Evolutionary conservation across 1,140 invertebrate species (phyloP).

Genomic region (Drosophila pseudoobscura): DNA sequence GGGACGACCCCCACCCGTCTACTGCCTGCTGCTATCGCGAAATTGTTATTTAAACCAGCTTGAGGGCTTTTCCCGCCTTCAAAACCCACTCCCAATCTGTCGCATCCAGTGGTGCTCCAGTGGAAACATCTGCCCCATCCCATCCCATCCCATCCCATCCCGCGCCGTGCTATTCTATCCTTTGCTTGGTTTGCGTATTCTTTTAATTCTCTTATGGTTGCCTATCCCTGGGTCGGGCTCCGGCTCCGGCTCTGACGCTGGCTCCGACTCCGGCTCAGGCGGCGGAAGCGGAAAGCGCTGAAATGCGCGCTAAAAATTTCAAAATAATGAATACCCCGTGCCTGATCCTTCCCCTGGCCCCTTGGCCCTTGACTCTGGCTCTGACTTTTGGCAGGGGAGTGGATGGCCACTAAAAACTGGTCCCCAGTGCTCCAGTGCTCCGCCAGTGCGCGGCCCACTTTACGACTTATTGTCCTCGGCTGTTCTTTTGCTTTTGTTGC

Average conservation of each 20-base stretch:
- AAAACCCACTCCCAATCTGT: not conserved
- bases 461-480: constrained; percentile 63
- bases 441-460: constrained; percentile 42
- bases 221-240: not conserved
- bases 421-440: not conserved
- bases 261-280: not conserved
- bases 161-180: constrained; percentile 11
- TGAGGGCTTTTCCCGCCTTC: constrained; percentile 12
- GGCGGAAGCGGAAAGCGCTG: constrained; percentile 73
- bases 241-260: not conserved
- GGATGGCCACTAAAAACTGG: not conserved
- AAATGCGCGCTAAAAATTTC: constrained; percentile 79
- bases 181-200: constrained; percentile 24
- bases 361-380: not conserved
- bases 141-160: too few relatives aligned
- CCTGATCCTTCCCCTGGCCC: constrained; percentile 14
- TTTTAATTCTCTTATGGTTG: constrained; percentile 57
- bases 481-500: constrained; percentile 25
- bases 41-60: constrained; percentile 59
- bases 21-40: constrained; percentile 23
- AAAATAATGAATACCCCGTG: constrained; percentile 72
- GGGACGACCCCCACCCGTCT: not conserved
- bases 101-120: not conserved
- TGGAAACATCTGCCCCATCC: constrained; percentile 13
- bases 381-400: not conserved